phyloP scores from a whole-genome alignment of 2,888 invertebrate species.

The Steinernema scapterisci region DNA sequence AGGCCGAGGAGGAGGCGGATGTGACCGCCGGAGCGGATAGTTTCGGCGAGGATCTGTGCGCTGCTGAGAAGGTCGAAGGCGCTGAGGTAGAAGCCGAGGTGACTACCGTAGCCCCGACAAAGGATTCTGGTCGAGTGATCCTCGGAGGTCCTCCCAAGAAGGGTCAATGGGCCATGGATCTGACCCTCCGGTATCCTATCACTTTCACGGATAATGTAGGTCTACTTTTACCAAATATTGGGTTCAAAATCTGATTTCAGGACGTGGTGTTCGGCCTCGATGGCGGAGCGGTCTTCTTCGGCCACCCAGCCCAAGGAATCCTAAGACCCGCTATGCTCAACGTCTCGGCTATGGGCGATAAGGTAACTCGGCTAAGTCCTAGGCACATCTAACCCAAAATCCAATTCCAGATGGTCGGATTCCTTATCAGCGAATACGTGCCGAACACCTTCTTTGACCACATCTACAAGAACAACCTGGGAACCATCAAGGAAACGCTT shows the following conservation, averaged over 20 bases:
- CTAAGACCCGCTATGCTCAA: constrained; percentile 4
- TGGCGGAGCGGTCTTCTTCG: constrained; percentile 60
- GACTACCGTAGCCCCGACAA: constrained; percentile 24
- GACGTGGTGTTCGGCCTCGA: constrained; percentile 64
- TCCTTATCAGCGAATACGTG: constrained; percentile 61
- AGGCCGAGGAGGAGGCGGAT: constrained; percentile 34
- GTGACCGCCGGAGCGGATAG: constrained; percentile 31
- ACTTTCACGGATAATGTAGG: constrained; percentile 55
- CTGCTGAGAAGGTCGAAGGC: constrained; percentile 29
- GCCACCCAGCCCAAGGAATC: constrained; percentile 45
- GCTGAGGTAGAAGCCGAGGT: neutral
- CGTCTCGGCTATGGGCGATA: constrained; percentile 13
- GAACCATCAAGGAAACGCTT: constrained; percentile 46
- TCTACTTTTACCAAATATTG: no score
- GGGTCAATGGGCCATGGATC: constrained; percentile 56
- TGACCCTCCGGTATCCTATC: constrained; percentile 61
- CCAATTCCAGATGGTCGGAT: constrained; percentile 60
- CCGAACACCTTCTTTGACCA: constrained; percentile 64
- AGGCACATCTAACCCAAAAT: neutral
- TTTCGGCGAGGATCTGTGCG: constrained; percentile 36
- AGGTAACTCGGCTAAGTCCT: neutral
- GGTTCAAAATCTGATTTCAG: no score
- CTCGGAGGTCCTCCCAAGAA: constrained; percentile 16
- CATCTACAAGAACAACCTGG: constrained; percentile 57
- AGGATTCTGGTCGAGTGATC: neutral